phyloP scores from a whole-genome alignment of 2,797 vertebrate genomes.

The Discoglossus pictus region DNA sequence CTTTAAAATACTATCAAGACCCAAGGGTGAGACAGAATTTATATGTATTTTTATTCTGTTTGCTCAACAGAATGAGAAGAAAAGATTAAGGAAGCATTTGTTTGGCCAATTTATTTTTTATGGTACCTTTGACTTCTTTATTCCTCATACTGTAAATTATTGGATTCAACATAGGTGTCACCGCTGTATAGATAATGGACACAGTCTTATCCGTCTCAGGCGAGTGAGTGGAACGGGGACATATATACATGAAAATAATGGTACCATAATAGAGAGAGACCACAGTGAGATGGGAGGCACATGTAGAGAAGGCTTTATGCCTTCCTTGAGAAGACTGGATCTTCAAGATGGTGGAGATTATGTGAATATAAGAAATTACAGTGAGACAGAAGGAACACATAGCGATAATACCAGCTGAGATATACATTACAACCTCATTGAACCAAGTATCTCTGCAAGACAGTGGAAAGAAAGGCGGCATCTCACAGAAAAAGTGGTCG shows the following conservation, averaged over 20 bases:
- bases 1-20: no score
- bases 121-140: conserved; percentile 10
- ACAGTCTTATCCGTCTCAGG: background rate
- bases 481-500: conserved; percentile 15
- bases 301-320: conserved; percentile 13
- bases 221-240: background rate
- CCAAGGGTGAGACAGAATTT: no score
- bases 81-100: no score
- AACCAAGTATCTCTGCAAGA: conserved; percentile 12
- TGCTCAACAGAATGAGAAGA: no score
- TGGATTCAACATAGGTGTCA: conserved; percentile 34
- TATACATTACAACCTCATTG: background rate
- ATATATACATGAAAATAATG: conserved; percentile 26
- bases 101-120: background rate
- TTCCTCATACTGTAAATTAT: conserved; percentile 37
- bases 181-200: conserved; percentile 22
- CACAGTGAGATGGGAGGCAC: conserved; percentile 20
- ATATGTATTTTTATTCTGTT: no score
- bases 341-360: conserved; percentile 20
- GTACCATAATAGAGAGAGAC: conserved; percentile 30
- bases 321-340: conserved; percentile 22
- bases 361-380: conserved; percentile 19
- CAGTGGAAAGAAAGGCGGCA: background rate
- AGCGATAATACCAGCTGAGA: background rate
- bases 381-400: conserved; percentile 8